These are phyloP conservation scores for Xiphophorus couchianus DNA, from an alignment of 2,113 vertebrate genomes.

Conservation along the genomic window DNA sequence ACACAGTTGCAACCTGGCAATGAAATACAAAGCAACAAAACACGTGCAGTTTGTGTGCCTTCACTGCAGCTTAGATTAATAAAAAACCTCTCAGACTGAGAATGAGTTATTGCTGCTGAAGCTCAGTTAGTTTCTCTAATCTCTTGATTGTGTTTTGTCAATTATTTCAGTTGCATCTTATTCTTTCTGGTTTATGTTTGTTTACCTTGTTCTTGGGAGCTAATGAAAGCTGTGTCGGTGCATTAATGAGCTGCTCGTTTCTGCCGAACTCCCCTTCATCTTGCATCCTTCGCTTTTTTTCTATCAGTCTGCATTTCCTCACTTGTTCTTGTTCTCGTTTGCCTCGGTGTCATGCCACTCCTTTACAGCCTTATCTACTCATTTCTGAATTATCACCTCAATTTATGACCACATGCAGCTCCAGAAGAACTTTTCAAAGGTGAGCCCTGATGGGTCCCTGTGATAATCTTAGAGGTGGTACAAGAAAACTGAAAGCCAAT, in stretches of 20 bases:
- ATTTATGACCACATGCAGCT: conserved; percentile 1
- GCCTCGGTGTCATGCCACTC: conserved; percentile 38
- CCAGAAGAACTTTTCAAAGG: background rate
- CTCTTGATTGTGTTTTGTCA: conserved; percentile 41
- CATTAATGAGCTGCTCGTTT: conserved; percentile 89
- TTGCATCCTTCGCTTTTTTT: conserved; percentile 55
- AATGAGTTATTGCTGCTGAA: conserved; percentile 33
- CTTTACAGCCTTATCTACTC: conserved; percentile 27
- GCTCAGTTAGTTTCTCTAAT: conserved; percentile 37
- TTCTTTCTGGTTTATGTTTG: conserved; percentile 58
- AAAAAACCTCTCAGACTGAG: conserved; percentile 19
- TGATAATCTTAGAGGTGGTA: background rate
- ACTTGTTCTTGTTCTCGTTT: conserved; percentile 34
- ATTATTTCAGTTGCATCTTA: conserved; percentile 60
- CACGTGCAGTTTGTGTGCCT: conserved; percentile 25
- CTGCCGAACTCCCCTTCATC: conserved; percentile 71
- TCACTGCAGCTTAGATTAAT: conserved; percentile 62
- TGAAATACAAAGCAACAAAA: background rate
- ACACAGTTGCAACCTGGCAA: background rate
- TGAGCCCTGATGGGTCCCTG: background rate
- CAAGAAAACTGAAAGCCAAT: background rate
- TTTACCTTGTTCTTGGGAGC: conserved; percentile 79
- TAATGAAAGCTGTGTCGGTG: conserved; percentile 88
- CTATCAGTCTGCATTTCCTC: conserved; percentile 32
- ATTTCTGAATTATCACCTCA: conserved; percentile 15